A percentile compares a stretch with the other conserved stretches of the same genome.
phyloP scores from a whole-genome alignment of 2,888 invertebrate species.

The Gryllus longicercus region DNA sequence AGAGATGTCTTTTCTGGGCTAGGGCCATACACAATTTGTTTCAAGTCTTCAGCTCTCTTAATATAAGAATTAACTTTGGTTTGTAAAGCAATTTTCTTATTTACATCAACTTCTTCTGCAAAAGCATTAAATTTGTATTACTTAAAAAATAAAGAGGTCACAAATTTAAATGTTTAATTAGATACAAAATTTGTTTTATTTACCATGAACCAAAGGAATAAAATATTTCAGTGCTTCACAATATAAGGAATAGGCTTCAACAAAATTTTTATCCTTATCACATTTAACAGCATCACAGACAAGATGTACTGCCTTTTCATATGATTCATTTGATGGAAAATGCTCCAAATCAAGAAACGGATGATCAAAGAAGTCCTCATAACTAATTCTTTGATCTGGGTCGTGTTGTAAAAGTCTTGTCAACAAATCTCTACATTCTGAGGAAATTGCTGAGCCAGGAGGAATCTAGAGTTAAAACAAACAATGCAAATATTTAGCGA shows the following conservation, averaged over 20 bases:
- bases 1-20: constrained; percentile 29
- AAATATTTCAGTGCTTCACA: constrained; percentile 62
- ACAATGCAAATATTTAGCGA: not conserved
- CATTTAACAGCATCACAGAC: constrained; percentile 61
- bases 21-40: constrained; percentile 43
- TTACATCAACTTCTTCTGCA: constrained; percentile 56
- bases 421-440: constrained; percentile 67
- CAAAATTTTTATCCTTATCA: constrained; percentile 55
- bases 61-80: constrained; percentile 59
- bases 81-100: constrained; percentile 56
- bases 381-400: constrained; percentile 68
- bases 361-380: constrained; percentile 75
- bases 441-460: constrained; percentile 57
- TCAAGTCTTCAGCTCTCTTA: constrained; percentile 60
- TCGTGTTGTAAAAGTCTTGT: constrained; percentile 66
- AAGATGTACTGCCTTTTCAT: constrained; percentile 62
- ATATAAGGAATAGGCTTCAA: constrained; percentile 61
- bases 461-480: constrained; percentile 53
- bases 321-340: constrained; percentile 65
- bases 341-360: constrained; percentile 77
- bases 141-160: constrained; percentile 21
- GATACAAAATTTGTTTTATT: constrained; percentile 37
- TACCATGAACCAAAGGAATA: constrained; percentile 62
- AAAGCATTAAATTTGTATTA: constrained; percentile 29
- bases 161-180: not conserved